These are phyloP conservation scores for Apoda limacodes DNA, from an alignment of 2,888 invertebrate species.

Conservation along the genomic window DNA sequence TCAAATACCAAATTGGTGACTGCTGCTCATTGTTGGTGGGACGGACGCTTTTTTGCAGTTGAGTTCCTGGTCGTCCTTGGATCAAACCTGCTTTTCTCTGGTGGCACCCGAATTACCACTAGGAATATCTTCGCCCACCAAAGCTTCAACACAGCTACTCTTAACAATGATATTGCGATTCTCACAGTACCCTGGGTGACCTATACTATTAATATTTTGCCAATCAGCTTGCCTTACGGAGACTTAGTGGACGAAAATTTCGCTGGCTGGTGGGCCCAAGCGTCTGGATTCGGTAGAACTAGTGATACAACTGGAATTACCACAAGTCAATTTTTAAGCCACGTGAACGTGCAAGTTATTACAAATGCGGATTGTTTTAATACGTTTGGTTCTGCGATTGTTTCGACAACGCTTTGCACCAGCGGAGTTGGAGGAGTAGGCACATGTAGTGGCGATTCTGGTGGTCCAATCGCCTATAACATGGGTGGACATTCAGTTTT, in stretches of 20 bases:
- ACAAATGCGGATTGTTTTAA: slow-evolving; percentile 17
- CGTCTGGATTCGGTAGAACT: slow-evolving; percentile 27
- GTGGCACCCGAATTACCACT: slow-evolving; percentile 6
- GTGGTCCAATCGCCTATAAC: slow-evolving; percentile 19
- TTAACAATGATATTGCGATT: slow-evolving; percentile 8
- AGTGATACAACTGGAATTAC: slow-evolving; percentile 23
- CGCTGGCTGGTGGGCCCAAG: slow-evolving; percentile 20
- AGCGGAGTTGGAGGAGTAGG: slow-evolving; percentile 18
- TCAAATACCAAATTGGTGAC: slow-evolving; percentile 6
- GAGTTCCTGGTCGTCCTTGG: slow-evolving; percentile 5
- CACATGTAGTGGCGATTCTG: slow-evolving; percentile 23
- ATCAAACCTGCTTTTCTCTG: slow-evolving; percentile 5
- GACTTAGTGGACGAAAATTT: slow-evolving; percentile 15
- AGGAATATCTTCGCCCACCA: slow-evolving; percentile 4
- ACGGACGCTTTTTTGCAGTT: slow-evolving; percentile 2
- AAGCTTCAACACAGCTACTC: slow-evolving; percentile 5
- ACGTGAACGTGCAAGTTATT: slow-evolving; percentile 23
- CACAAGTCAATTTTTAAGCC: slow-evolving; percentile 8
- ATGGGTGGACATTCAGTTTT: slow-evolving; percentile 4
- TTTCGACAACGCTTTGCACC: slow-evolving; percentile 19
- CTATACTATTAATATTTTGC: no score
- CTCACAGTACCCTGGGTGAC: slow-evolving; percentile 2
- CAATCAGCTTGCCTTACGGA: no score
- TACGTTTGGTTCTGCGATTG: slow-evolving; percentile 8
- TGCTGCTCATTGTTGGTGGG: slow-evolving; percentile 8